Conservation (phyloP, 2,888 invertebrate genomes). For the Mimumesa dahlbomi region DNA sequence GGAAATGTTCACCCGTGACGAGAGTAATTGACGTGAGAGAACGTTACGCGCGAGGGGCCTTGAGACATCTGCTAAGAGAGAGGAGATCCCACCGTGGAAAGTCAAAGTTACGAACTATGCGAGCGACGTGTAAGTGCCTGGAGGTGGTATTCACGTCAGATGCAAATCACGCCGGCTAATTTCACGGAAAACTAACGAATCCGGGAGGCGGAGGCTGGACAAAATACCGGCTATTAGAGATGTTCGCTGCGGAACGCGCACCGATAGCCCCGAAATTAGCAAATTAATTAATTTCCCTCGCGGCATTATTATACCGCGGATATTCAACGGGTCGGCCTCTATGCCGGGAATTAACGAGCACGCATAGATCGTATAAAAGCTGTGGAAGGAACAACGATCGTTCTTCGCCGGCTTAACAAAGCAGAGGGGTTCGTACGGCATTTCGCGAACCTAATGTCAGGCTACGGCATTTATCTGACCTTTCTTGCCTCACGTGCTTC, state of each 20-base stretch:
- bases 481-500: constrained; percentile 61
- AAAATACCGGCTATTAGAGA: constrained; percentile 39
- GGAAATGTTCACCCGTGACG: constrained; percentile 49
- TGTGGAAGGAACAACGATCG: not conserved
- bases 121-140: constrained; percentile 74
- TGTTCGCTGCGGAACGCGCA: constrained; percentile 36
- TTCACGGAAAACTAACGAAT: constrained; percentile 76
- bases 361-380: constrained; percentile 4
- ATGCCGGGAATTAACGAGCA: constrained; percentile 5
- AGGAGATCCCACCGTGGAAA: constrained; percentile 61
- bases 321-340: constrained; percentile 9
- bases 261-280: constrained; percentile 51
- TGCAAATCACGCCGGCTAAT: constrained; percentile 78
- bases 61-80: constrained; percentile 71
- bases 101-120: constrained; percentile 73
- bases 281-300: constrained; percentile 53
- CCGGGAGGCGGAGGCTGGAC: constrained; percentile 38
- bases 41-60: constrained; percentile 48
- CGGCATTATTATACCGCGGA: constrained; percentile 35
- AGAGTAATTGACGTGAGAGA: constrained; percentile 74
- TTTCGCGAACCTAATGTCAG: constrained; percentile 75
- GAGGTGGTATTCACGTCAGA: constrained; percentile 77
- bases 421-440: constrained; percentile 61
- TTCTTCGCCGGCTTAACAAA: not conserved
- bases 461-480: constrained; percentile 74